phyloP scores from a whole-genome alignment of 2,113 vertebrate species.

The Tetrax tetrax region DNA sequence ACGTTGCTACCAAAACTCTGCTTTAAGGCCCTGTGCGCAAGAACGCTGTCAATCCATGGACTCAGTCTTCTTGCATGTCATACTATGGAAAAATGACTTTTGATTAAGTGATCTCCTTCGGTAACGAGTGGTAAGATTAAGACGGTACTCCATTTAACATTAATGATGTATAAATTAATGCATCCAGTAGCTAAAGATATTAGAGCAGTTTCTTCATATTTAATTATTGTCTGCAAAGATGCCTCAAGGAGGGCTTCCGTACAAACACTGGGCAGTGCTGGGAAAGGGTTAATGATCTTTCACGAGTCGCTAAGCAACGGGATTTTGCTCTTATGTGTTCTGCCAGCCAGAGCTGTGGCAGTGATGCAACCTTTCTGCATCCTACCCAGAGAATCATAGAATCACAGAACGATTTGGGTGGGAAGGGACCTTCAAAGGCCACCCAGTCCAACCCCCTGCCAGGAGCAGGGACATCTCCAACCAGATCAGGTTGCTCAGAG shows the following conservation, averaged over 20 bases:
- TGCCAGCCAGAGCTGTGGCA: background rate
- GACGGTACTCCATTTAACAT: background rate
- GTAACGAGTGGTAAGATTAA: background rate
- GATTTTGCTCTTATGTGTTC: background rate
- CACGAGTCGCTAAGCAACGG: background rate
- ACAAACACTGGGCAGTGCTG: background rate
- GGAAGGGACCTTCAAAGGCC: too few relatives aligned
- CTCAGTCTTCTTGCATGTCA: background rate
- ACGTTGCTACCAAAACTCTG: background rate
- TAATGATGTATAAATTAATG: background rate
- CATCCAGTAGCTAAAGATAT: background rate
- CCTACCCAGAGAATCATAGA: background rate
- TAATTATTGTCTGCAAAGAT: background rate
- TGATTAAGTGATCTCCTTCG: background rate
- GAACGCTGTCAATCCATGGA: background rate
- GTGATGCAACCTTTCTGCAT: background rate
- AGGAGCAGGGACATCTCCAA: too few relatives aligned
- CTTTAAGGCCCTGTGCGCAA: background rate
- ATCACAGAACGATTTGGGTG: too few relatives aligned
- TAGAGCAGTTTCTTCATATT: background rate
- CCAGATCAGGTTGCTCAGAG: too few relatives aligned
- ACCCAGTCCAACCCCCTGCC: too few relatives aligned
- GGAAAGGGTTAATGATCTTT: constrained; percentile 44
- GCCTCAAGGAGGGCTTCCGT: background rate
- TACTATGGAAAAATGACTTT: background rate